Conservation (phyloP, 1,140 invertebrate genomes). For the Drosophila baimaii region DNA sequence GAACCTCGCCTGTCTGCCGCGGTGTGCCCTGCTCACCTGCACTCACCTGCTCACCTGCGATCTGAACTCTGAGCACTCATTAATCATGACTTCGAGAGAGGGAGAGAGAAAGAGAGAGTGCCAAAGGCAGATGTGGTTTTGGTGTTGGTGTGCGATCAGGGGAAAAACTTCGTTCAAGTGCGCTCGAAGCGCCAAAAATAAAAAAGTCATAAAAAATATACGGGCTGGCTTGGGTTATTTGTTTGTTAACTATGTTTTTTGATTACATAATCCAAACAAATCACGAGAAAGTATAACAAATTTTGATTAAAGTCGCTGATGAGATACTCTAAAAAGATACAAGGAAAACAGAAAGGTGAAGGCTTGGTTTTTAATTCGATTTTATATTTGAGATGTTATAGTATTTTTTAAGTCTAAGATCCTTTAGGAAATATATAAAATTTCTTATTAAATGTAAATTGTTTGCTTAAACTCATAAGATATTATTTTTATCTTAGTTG, state of each 20-base stretch:
- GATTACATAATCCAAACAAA: slow-evolving; percentile 51
- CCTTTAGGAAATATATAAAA: neutral
- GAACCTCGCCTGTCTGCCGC: slow-evolving; percentile 14
- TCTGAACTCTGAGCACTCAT: slow-evolving; percentile 39
- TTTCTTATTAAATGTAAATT: too few species aligned
- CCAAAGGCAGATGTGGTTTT: slow-evolving; percentile 39
- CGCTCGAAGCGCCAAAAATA: slow-evolving; percentile 44
- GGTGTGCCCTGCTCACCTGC: slow-evolving; percentile 36
- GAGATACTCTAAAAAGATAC: slow-evolving; percentile 20
- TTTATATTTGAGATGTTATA: neutral
- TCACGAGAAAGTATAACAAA: slow-evolving; percentile 55
- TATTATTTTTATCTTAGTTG: neutral
- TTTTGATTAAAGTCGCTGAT: slow-evolving; percentile 18
- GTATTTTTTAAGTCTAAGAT: too few species aligned
- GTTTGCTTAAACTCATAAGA: too few species aligned
- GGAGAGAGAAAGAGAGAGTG: neutral
- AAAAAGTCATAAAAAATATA: slow-evolving; percentile 2
- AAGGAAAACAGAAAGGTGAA: neutral
- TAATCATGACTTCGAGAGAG: slow-evolving; percentile 35
- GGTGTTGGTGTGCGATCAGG: slow-evolving; percentile 25
- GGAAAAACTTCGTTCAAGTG: slow-evolving; percentile 49
- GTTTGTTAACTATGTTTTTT: slow-evolving; percentile 24
- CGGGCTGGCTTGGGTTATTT: slow-evolving; percentile 35
- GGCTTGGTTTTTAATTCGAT: neutral
- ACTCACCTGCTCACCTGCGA: slow-evolving; percentile 28